Evolutionary conservation across 2,797 vertebrate species (phyloP).

Genomic region (Anguilla megastoma): DNA sequence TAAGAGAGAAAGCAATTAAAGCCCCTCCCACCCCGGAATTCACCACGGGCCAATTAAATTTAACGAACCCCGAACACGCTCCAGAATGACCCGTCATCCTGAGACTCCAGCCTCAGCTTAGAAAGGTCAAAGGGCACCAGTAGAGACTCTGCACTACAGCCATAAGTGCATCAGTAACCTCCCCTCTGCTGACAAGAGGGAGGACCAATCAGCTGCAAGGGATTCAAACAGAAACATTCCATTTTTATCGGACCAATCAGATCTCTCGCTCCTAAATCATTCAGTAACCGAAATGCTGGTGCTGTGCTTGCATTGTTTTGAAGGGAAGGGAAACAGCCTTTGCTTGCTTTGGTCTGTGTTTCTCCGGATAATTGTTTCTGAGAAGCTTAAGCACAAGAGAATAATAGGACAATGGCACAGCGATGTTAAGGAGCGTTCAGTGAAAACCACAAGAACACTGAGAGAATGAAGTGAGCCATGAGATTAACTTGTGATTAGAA

Average conservation of each 20-base stretch:
- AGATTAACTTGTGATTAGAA: neutral
- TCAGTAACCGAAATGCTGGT: neutral
- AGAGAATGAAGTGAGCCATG: neutral
- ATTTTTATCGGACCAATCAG: neutral
- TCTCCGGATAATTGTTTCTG: too few relatives aligned
- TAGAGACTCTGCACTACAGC: neutral
- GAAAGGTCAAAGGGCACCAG: neutral
- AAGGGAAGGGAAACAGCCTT: too few relatives aligned
- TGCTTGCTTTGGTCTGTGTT: too few relatives aligned
- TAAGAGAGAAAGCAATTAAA: conserved; percentile 2
- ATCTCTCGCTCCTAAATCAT: neutral
- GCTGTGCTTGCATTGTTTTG: neutral
- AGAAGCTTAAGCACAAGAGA: too few relatives aligned
- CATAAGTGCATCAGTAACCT: neutral
- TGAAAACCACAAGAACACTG: neutral
- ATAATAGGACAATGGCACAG: too few relatives aligned
- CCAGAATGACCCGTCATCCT: neutral
- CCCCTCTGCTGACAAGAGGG: neutral
- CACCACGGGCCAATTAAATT: neutral
- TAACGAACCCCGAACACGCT: neutral
- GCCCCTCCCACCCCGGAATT: neutral
- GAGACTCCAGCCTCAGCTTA: neutral
- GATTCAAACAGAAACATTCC: neutral
- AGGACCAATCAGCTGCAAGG: neutral
- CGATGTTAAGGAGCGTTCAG: neutral